These are phyloP conservation scores for Lethenteron camtschaticum DNA, from an alignment of 2,113 vertebrate species.

Conservation along the genomic window DNA sequence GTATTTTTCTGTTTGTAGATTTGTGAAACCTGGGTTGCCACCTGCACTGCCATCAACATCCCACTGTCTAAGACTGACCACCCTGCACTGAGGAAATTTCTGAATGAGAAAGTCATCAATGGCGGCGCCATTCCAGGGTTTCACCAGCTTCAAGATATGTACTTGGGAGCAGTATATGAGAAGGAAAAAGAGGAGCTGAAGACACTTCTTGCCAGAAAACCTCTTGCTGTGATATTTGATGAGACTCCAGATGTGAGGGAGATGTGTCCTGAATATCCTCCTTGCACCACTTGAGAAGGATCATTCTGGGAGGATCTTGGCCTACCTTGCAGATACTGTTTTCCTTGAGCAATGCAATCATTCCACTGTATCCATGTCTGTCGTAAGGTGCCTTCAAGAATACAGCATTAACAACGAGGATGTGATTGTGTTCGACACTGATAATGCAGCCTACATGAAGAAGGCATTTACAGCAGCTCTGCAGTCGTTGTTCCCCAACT, in stretches of 20 bases:
- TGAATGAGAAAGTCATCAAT: slow-evolving; percentile 8
- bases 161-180: slow-evolving; percentile 7
- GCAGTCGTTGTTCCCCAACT: slow-evolving; percentile 11
- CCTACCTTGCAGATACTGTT: slow-evolving; percentile 10
- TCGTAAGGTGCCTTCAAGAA: slow-evolving; percentile 9
- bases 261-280: slow-evolving; percentile 6
- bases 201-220: slow-evolving; percentile 7
- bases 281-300: slow-evolving; percentile 6
- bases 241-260: slow-evolving; percentile 12
- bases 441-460: slow-evolving; percentile 12
- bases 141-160: slow-evolving; percentile 10
- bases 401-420: slow-evolving; percentile 10
- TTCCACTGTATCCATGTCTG: slow-evolving; percentile 8
- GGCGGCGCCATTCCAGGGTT: slow-evolving; percentile 9
- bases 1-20: background rate
- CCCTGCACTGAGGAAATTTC: slow-evolving; percentile 7
- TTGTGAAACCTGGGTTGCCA: slow-evolving; percentile 10
- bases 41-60: slow-evolving; percentile 8
- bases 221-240: slow-evolving; percentile 11
- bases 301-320: slow-evolving; percentile 9
- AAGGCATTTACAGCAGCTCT: slow-evolving; percentile 9
- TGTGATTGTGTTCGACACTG: slow-evolving; percentile 13
- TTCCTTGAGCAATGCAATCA: slow-evolving; percentile 8
- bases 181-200: slow-evolving; percentile 10
- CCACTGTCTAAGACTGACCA: slow-evolving; percentile 9